Evolutionary conservation across 2,113 vertebrate species (phyloP).

Genomic region (Cryptotis parvus): DNA sequence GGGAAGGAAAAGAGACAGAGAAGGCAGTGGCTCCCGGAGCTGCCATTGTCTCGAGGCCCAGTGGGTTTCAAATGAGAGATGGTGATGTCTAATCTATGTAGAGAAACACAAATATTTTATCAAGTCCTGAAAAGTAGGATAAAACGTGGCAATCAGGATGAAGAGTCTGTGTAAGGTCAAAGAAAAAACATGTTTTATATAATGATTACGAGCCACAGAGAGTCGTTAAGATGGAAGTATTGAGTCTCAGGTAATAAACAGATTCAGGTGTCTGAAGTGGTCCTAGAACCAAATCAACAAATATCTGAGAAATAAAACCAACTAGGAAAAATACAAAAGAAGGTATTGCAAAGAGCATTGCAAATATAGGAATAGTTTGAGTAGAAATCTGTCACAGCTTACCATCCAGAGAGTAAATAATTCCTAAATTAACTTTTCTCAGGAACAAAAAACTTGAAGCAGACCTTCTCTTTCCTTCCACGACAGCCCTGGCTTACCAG

Average conservation of each 20-base stretch:
- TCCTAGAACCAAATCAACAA: not conserved
- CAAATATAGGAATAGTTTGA: constrained; percentile 25
- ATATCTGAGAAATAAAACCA: not conserved
- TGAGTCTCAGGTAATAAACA: not conserved
- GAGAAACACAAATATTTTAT: not conserved
- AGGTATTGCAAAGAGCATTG: not conserved
- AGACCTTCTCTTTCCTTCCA: not conserved
- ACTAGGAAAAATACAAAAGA: not conserved
- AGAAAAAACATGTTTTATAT: not conserved
- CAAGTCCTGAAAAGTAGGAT: not conserved
- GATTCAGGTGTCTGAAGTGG: not conserved
- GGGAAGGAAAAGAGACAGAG: not conserved
- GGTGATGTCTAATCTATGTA: not conserved
- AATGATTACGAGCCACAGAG: not conserved
- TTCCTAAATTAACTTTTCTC: constrained; percentile 29
- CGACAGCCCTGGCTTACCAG: not conserved
- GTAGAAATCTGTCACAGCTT: not conserved
- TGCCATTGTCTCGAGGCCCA: not conserved
- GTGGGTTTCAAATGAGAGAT: not conserved
- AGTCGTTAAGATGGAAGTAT: not conserved
- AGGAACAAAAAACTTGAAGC: constrained; percentile 36
- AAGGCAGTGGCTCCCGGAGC: not conserved
- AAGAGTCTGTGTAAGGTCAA: not conserved
- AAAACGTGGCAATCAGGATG: not conserved
- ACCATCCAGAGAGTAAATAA: constrained; percentile 36